Percentiles rank a stretch among this genome's conserved stretches.
phyloP scores from a whole-genome alignment of 2,888 invertebrate genomes.

The Sepiola atlantica region DNA sequence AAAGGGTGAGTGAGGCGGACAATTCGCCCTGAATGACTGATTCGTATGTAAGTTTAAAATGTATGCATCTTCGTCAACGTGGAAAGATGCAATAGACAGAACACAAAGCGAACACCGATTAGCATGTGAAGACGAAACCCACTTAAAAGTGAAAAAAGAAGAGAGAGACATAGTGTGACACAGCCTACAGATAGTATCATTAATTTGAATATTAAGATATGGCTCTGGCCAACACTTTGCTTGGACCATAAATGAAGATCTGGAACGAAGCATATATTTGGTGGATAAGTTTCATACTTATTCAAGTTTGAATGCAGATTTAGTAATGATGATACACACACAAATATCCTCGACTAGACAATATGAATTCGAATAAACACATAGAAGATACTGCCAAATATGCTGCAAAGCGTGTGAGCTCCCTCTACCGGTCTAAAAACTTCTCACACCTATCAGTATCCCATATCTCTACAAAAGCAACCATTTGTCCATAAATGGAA shows the following conservation, averaged over 20 bases:
- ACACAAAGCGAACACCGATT: slow-evolving; percentile 18
- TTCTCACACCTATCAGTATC: too few relatives aligned
- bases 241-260: neutral
- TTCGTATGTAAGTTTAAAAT: neutral
- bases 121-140: neutral
- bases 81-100: neutral
- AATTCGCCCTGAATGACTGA: neutral
- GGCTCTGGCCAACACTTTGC: neutral
- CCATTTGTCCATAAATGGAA: too few relatives aligned
- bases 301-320: too few relatives aligned
- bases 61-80: neutral
- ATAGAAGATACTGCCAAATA: too few relatives aligned
- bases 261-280: neutral
- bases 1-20: neutral
- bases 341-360: too few relatives aligned
- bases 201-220: slow-evolving; percentile 1
- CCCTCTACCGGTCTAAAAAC: too few relatives aligned
- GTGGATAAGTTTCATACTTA: neutral
- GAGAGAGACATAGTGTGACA: neutral
- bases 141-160: neutral
- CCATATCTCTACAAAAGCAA: too few relatives aligned
- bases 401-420: too few relatives aligned
- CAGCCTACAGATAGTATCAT: neutral
- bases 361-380: too few relatives aligned
- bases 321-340: too few relatives aligned